Evolutionary conservation across 2,888 invertebrate species (phyloP), one percentile per base, ranked within the genome.

Genomic region (Brenthis daphne): DNA sequence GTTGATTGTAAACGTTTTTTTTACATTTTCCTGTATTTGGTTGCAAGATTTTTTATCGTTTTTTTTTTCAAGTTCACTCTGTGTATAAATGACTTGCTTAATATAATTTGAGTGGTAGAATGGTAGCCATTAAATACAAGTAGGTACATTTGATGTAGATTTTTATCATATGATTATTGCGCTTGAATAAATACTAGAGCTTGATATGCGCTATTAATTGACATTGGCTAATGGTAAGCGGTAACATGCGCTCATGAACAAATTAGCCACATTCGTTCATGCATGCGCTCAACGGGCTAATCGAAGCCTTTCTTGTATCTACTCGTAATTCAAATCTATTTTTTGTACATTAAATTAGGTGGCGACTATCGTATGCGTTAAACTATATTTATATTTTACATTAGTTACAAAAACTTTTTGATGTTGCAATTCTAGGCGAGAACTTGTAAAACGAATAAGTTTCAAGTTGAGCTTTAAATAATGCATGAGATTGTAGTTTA

Each of bases 401-500:
- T 43, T 43, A 11, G 37, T 43, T 11, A 11, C 37, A 43, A 43
- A 37, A 43, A 43, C 37, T 43, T 43, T 43, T 43, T 11, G 37
- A 11, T 43, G 37, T 43, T 43, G 37, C 8, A 43, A 11, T 43
- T 43, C 37, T 43, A 11, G 2, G 37, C 37, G 37, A 43, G 37
- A 43, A 43, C 37, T 43, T 43, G 37, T 43, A 43, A 43, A 43
- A 43, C 11, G 8, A 43, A 6, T 33, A 56, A 33, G 33, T 61
- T n/a, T 33, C 33, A 12, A 51, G 50, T 37, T 24, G n/a, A 50
- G 56, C 48, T 56, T 50, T 50, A 61, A 50, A 51, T 63, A 61
- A 61, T 54, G 50, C 50, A 65, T 57, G 20, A 67, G 51, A 56
- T 16, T 47, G 48, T 55, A 61, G 61, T 50, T 56, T 61, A 67